Evolutionary conservation across 2,888 invertebrate genomes (phyloP).

Genomic region (Patella ulyssiponensis): DNA sequence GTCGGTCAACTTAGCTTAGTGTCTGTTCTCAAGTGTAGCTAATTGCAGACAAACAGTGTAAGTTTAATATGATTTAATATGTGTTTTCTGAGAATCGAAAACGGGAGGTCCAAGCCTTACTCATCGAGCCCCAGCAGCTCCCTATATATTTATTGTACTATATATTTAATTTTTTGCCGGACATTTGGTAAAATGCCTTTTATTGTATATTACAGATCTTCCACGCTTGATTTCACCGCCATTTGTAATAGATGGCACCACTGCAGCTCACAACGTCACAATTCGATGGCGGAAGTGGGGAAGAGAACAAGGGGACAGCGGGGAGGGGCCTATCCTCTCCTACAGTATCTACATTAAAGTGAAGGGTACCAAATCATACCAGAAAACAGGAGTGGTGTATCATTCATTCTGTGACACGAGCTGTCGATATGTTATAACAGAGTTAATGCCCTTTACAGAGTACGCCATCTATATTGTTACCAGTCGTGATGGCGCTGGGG

Average conservation of each 20-base stretch:
- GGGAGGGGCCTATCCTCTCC: conserved; percentile 58
- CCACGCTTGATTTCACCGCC: conserved; percentile 56
- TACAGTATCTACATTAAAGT: conserved; percentile 53
- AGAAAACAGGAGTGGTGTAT: conserved; percentile 32
- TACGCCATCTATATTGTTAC: conserved; percentile 59
- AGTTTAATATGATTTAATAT: too few relatives aligned
- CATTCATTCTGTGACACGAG: conserved; percentile 35
- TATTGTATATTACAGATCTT: conserved; percentile 44
- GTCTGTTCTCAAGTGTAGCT: too few relatives aligned
- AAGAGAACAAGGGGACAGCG: conserved; percentile 53
- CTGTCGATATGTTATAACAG: conserved; percentile 53
- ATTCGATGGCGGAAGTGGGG: conserved; percentile 61
- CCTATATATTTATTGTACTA: too few relatives aligned
- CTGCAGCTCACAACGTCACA: conserved; percentile 48
- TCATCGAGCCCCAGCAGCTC: too few relatives aligned
- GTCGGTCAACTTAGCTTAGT: too few relatives aligned
- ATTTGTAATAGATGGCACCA: conserved; percentile 41
- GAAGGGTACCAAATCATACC: conserved; percentile 27
- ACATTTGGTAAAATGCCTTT: background rate
- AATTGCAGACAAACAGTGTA: too few relatives aligned
- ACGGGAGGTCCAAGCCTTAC: too few relatives aligned
- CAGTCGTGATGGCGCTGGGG: conserved; percentile 53
- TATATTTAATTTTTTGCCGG: too few relatives aligned
- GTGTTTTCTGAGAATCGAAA: too few relatives aligned
- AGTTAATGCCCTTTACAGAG: conserved; percentile 58